phyloP scores from a whole-genome alignment of 2,113 vertebrate genomes.

The Pseudopodoces humilis region DNA sequence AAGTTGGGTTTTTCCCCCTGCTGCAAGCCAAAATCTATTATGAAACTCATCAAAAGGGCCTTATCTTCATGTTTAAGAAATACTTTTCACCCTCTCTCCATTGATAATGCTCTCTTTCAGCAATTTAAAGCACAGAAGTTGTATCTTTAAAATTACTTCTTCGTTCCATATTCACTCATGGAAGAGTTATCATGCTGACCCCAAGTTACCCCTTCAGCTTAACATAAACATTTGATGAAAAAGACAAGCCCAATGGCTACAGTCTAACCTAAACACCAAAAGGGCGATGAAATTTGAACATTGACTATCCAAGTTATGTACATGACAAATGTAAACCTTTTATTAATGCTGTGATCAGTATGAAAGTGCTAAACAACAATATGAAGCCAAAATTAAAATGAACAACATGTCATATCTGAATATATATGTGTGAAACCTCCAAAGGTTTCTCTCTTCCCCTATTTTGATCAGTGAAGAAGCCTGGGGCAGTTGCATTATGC shows the following conservation, averaged over 20 bases:
- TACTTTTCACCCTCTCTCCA: not conserved
- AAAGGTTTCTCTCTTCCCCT: not conserved
- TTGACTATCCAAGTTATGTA: not conserved
- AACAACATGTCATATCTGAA: not conserved
- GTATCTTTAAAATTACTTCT: not conserved
- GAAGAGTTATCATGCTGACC: not conserved
- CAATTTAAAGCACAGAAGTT: not conserved
- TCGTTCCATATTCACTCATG: not conserved
- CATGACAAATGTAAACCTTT: not conserved
- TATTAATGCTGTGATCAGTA: not conserved
- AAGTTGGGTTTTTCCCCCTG: not conserved
- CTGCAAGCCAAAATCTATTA: not conserved
- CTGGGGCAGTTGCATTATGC: not conserved
- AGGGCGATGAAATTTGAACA: not conserved
- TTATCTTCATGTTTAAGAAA: not conserved
- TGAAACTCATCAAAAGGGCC: not conserved
- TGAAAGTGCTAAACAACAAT: not conserved
- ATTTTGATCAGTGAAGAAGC: not conserved
- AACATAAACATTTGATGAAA: not conserved
- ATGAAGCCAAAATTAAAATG: conserved; percentile 8
- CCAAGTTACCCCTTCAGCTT: not conserved
- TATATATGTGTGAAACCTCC: not conserved
- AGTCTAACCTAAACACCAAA: not conserved
- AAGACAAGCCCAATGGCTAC: not conserved
- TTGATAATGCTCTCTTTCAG: not conserved